Base-by-base conservation (phyloP, 2,797 vertebrate genomes). In the Urophycis tenuis region DNA sequence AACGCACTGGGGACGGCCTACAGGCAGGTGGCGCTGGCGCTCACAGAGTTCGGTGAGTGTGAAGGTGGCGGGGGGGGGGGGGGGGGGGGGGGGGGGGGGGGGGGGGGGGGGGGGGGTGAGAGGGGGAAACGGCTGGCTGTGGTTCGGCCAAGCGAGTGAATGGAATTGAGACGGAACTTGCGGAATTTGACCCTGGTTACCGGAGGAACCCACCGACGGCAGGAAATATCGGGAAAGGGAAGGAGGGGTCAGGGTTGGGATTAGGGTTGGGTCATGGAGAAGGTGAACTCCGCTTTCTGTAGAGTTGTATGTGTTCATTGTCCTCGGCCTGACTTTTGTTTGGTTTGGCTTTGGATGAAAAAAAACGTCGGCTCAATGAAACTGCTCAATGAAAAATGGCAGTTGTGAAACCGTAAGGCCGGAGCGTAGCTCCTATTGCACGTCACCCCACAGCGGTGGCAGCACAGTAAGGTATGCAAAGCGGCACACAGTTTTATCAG, bases 21-120 rank as follows among this genome's bases (percentile, higher is more conserved):
- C 87, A 90, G 83, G 80, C 92, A 1, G 0, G 90, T 92, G 76
- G 94, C 93, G 0, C 70, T 81, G 69, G 49, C 74, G 72, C 83
- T 95, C 78, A 95, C 93, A 8, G 92, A 94, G 79, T 93, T 89
- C 73, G 94, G 94, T 95, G 81, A 91, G 91, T 76, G 19, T 29
- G 8, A n/a, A 17, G 74, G 25, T 29, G 9, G 41, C n/a, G n/a
- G n/a, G n/a, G n/a, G n/a, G n/a, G n/a, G 7, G 19, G 7, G 19
- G 11, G 71, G 34, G 22, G 7, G 19, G 7, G 19, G 11, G 71
- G 34, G 22, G 7, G 19, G 7, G 19, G 11, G 71, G 34, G 22
- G n/a, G n/a, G n/a, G n/a, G n/a, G n/a, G 12, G n/a, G 15, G 36
- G n/a, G 8, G 17, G 12, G n/a, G 30, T 7, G 49, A 14, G 19